Percentiles rank a stretch among this genome's conserved stretches.
Evolutionary conservation across 1,140 invertebrate genomes (phyloP).

Genomic region (Frieseomelitta varia): DNA sequence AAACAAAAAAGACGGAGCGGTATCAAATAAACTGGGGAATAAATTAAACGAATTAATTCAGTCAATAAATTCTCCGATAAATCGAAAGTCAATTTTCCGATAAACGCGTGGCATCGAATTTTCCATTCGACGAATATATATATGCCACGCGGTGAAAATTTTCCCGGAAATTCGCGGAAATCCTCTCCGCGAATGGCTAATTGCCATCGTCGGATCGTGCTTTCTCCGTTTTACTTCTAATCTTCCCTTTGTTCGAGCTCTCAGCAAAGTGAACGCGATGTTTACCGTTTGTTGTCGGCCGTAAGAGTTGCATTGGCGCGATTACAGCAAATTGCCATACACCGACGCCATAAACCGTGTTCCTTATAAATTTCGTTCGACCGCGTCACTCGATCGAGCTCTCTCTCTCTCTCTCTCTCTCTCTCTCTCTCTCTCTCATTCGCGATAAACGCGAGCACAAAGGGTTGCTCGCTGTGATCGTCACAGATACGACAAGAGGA

Average conservation of each 20-base stretch:
- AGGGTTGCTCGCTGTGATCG: conserved; percentile 23
- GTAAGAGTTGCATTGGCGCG: conserved; percentile 22
- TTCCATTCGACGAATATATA: neutral
- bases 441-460: conserved; percentile 39
- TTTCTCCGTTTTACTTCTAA: neutral
- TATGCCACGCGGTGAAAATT: neutral
- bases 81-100: neutral
- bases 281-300: conserved; percentile 44
- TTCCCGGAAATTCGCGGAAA: neutral
- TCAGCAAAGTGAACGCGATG: conserved; percentile 16
- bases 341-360: conserved; percentile 23
- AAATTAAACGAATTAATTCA: neutral
- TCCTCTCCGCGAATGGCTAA: neutral
- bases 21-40: neutral
- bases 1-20: neutral
- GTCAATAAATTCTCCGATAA: neutral
- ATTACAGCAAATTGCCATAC: conserved; percentile 57
- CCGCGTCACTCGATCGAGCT: neutral
- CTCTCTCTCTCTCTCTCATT: no score
- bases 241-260: neutral
- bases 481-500: neutral
- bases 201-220: neutral
- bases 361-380: conserved; percentile 38
- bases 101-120: neutral
- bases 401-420: no score